Percentiles rank a stretch among this genome's conserved stretches.
These are phyloP conservation scores for Pseudachorutes palmiensis DNA, from an alignment of 1,140 invertebrate species.

Conservation along the genomic window DNA sequence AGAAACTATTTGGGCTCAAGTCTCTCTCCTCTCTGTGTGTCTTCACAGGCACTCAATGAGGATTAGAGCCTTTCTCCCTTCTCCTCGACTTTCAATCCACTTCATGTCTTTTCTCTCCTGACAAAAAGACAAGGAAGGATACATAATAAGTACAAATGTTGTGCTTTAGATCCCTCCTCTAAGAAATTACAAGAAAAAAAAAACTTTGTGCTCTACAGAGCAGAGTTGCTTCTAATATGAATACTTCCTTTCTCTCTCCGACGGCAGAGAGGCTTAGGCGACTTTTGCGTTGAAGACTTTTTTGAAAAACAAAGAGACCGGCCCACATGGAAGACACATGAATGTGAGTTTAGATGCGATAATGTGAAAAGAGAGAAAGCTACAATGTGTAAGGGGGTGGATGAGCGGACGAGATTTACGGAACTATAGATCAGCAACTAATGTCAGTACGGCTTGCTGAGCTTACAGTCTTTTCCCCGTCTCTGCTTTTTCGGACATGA, in stretches of 20 bases:
- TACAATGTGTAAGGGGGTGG: constrained; percentile 31
- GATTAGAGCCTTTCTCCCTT: constrained; percentile 18
- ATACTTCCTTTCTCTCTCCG: too few relatives aligned
- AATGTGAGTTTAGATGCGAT: neutral
- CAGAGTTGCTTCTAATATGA: too few relatives aligned
- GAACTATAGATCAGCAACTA: constrained; percentile 38
- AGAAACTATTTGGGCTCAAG: too few relatives aligned
- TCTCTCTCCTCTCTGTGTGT: too few relatives aligned
- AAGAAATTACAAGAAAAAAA: neutral
- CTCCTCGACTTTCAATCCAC: constrained; percentile 22
- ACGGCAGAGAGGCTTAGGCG: neutral
- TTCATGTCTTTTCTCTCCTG: constrained; percentile 19
- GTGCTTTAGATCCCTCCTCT: neutral
- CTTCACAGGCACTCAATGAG: constrained; percentile 21
- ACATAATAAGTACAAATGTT: constrained; percentile 17
- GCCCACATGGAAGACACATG: constrained; percentile 10
- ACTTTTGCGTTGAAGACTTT: too few relatives aligned
- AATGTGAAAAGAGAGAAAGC: constrained; percentile 18
- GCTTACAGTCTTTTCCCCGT: constrained; percentile 25
- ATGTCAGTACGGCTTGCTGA: constrained; percentile 39
- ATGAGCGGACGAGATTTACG: constrained; percentile 36
- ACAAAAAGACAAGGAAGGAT: neutral
- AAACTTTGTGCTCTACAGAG: too few relatives aligned
- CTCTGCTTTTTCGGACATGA: neutral
- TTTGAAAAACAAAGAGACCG: neutral